phyloP scores from a whole-genome alignment of 1,140 invertebrate species.

The Pseudoatta argentina region DNA sequence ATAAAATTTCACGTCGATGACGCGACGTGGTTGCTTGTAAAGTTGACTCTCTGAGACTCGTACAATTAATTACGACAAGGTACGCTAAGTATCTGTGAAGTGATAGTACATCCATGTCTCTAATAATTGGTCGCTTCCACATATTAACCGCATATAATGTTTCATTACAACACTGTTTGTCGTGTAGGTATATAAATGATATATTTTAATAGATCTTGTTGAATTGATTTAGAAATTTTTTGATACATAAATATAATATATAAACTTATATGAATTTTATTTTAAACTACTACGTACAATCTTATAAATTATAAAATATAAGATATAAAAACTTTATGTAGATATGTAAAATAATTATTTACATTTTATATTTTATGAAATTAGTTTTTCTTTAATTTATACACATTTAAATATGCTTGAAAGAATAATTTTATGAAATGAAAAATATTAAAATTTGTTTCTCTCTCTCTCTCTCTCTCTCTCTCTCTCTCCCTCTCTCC shows the following conservation, averaged over 20 bases:
- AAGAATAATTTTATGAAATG: not conserved
- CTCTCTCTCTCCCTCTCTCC: not conserved
- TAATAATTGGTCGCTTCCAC: constrained; percentile 18
- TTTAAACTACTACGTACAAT: not conserved
- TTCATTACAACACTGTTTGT: constrained; percentile 4
- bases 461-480: not conserved
- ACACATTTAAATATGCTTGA: not conserved
- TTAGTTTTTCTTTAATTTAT: not conserved
- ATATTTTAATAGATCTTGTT: not conserved
- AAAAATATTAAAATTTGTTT: not conserved
- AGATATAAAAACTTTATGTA: not conserved
- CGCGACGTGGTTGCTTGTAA: constrained; percentile 6
- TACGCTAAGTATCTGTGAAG: constrained; percentile 34
- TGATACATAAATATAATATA: not conserved
- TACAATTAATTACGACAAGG: constrained; percentile 48
- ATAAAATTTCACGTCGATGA: constrained; percentile 21
- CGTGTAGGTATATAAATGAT: not conserved
- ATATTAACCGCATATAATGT: not conserved
- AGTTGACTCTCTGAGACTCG: not conserved
- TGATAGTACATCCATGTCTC: constrained; percentile 26
- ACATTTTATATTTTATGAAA: constrained; percentile 7
- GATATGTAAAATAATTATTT: not conserved
- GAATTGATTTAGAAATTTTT: not conserved
- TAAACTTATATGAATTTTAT: not conserved
- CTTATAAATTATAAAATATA: not conserved